Evolutionary conservation across 2,797 vertebrate species (phyloP).

Genomic region (Scarus forsteni): DNA sequence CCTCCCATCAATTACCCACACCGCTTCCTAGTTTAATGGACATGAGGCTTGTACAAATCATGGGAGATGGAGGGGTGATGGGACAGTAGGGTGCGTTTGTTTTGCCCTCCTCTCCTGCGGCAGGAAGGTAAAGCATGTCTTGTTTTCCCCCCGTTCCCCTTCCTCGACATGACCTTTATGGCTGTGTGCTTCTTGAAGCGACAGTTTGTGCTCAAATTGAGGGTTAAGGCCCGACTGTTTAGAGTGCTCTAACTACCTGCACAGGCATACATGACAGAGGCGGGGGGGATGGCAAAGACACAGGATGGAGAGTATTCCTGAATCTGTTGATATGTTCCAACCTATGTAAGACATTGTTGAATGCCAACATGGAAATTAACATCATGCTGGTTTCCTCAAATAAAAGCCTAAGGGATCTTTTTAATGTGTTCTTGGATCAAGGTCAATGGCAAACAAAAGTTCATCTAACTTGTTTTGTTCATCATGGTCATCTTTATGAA

Average conservation of each 20-base stretch:
- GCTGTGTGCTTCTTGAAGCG: slow-evolving; percentile 55
- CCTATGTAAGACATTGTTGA: neutral
- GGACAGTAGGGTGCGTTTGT: slow-evolving; percentile 51
- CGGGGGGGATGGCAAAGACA: neutral
- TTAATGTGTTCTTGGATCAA: too few species aligned
- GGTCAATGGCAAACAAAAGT: too few species aligned
- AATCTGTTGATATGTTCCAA: neutral
- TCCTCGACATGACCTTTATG: slow-evolving; percentile 75
- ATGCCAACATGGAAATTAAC: too few species aligned
- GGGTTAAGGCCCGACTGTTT: slow-evolving; percentile 66
- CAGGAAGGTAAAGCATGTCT: slow-evolving; percentile 64
- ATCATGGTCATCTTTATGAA: too few species aligned
- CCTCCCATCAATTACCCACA: slow-evolving; percentile 69
- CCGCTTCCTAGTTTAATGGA: slow-evolving; percentile 67
- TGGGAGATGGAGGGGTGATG: slow-evolving; percentile 36
- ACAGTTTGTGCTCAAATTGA: slow-evolving; percentile 66
- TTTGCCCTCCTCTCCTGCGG: slow-evolving; percentile 38
- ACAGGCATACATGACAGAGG: slow-evolving; percentile 18
- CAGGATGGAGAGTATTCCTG: neutral
- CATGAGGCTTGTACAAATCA: slow-evolving; percentile 61
- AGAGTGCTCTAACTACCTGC: slow-evolving; percentile 56
- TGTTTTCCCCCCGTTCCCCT: slow-evolving; percentile 46
- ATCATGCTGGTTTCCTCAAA: too few species aligned
- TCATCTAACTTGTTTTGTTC: too few species aligned
- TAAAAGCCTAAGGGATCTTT: too few species aligned